Conservation (phyloP, 2,888 invertebrate genomes). For the Phyllotreta cruciferae region DNA sequence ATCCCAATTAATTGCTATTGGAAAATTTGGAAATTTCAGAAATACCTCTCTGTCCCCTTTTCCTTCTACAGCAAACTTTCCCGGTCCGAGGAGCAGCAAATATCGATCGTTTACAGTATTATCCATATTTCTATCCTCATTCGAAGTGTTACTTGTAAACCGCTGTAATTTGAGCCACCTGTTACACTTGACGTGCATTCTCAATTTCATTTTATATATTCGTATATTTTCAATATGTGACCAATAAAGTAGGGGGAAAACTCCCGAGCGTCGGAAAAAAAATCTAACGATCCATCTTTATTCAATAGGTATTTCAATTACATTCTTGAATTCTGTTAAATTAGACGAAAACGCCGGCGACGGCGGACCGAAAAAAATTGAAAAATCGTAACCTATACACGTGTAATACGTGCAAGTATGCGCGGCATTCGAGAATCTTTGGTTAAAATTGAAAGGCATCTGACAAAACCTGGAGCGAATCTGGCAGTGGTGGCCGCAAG, state of each 20-base stretch:
- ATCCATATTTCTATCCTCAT: conserved; percentile 50
- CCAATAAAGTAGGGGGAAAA: conserved; percentile 18
- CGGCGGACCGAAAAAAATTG: no score
- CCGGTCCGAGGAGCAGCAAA: not conserved
- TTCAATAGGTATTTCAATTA: no score
- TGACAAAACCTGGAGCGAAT: conserved; percentile 36
- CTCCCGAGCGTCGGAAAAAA: not conserved
- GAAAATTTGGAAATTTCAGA: not conserved
- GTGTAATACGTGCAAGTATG: conserved; percentile 21
- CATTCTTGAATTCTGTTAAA: no score
- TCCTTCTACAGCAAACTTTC: not conserved
- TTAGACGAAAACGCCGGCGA: no score
- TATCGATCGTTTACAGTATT: conserved; percentile 41
- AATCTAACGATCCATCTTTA: no score
- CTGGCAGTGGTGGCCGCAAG: conserved; percentile 42
- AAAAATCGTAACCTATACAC: conserved; percentile 9
- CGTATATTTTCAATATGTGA: conserved; percentile 44
- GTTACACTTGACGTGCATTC: conserved; percentile 51
- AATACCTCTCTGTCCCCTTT: not conserved
- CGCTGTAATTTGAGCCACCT: conserved; percentile 58
- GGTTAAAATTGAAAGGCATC: conserved; percentile 27
- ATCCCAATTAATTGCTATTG: no score
- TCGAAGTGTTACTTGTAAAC: conserved; percentile 55
- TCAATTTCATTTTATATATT: conserved; percentile 49
- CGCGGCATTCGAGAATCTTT: conserved; percentile 25